Evolutionary conservation across 2,797 vertebrate species (phyloP).

Genomic region (Clarias laeviceps): DNA sequence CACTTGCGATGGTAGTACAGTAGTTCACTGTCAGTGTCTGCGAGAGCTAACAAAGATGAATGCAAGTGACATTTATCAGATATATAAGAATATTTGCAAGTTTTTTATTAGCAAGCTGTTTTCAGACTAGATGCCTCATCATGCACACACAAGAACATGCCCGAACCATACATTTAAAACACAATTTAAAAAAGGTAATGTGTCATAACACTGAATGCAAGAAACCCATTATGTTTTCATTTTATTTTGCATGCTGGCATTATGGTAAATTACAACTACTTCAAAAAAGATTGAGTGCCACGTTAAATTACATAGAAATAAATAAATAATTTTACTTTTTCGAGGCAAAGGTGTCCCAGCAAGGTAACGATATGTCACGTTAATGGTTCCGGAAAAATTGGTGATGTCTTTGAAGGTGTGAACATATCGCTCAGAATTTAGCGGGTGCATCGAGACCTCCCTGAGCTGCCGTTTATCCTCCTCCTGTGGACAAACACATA

Average conservation of each 20-base stretch:
- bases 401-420: slow-evolving; percentile 93
- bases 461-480: slow-evolving; percentile 89
- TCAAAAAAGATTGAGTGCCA: not conserved
- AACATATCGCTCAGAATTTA: slow-evolving; percentile 89
- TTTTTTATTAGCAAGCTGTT: not conserved
- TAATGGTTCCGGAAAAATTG: slow-evolving; percentile 94
- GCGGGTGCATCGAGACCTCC: slow-evolving; percentile 87
- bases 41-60: not conserved
- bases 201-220: not conserved
- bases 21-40: not conserved
- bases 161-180: no score
- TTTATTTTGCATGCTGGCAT: slow-evolving; percentile 7
- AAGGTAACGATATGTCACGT: slow-evolving; percentile 94
- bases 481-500: slow-evolving; percentile 74
- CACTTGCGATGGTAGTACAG: not conserved
- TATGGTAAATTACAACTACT: not conserved
- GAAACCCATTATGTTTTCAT: not conserved
- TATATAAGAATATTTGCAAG: not conserved
- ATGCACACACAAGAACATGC: not conserved
- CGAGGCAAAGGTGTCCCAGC: slow-evolving; percentile 90
- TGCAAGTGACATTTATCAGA: not conserved
- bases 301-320: not conserved
- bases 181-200: not conserved
- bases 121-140: not conserved
- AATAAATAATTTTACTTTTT: slow-evolving; percentile 79